Evolutionary conservation across 2,888 invertebrate genomes (phyloP), one percentile per base, ranked within the genome.

Genomic region (Pantelozetes paolii): DNA sequence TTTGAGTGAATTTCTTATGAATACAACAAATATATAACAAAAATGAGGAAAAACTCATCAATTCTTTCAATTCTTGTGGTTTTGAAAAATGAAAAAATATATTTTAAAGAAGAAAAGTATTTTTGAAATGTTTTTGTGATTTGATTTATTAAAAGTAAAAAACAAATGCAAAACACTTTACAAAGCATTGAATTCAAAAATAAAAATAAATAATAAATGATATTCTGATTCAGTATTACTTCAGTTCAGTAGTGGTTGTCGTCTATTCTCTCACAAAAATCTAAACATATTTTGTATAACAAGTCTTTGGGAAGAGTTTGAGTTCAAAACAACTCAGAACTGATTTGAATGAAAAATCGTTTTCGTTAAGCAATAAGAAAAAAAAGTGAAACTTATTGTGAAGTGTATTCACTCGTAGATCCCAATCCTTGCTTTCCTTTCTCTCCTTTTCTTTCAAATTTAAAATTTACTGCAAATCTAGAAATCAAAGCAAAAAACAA

Each of bases 281-380:
- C 57, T 15, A 57, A 57, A 57, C 28, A 13, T 28, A 18, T 57
- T 57, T 45, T 64, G 40, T 20, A 64, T 64, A 64, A 64, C 64
- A 36, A 64, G 36, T 64, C 36, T 64, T 64, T 64, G n/a, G 30
- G 23, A 64, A 62, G 8, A 2, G 11, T 26, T 23, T 28, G n/a
- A n/a, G n/a, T 54, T 45, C 15, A 45, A 13, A 45, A 18, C n/a
- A 50, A 50, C 6, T 15, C 1, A 64, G 32, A 64, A 64, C 64
- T 64, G 36, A 64, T 64, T 64, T 64, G n/a, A 64, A 64, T 64
- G 64, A 64, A 64, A 64, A 64, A 64, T 64, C 18, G 36, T 23
- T 64, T 64, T 20, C 23, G 40, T 64, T 64, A 20, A 20, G 40
- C 20, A 64, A 57, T 26, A 28, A 57, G 57, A 28, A 54, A 54